Percentiles rank a stretch among this genome's conserved stretches.
These are phyloP conservation scores for Oikopleura vanhoeffeni DNA, from an alignment of 23 tunicate genomes.

Conservation along the genomic window DNA sequence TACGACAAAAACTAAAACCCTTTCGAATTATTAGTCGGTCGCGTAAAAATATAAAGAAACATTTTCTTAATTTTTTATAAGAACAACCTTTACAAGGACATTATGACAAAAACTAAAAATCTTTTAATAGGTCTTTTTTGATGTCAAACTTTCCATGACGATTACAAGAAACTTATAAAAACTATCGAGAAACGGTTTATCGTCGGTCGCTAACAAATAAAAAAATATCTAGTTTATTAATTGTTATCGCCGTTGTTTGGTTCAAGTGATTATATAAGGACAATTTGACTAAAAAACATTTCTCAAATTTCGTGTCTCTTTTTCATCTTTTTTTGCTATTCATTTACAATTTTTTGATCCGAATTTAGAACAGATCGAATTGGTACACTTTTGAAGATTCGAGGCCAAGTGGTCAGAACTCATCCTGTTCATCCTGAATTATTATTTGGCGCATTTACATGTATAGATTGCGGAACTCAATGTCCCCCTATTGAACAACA, in stretches of 20 bases:
- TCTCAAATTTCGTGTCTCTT: neutral
- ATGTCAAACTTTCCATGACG: no score
- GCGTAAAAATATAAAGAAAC: no score
- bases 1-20: no score
- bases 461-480: constrained; percentile 61
- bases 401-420: constrained; percentile 93
- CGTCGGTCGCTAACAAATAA: no score
- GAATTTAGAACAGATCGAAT: constrained; percentile 43
- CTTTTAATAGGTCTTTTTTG: no score
- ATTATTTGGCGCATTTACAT: constrained; percentile 53
- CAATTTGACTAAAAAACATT: neutral
- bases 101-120: no score
- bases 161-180: no score
- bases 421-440: constrained; percentile 98
- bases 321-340: neutral
- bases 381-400: constrained; percentile 62
- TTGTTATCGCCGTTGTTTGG: neutral
- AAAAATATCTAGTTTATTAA: no score
- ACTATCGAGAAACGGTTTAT: no score
- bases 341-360: constrained; percentile 32
- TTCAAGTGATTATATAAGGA: neutral
- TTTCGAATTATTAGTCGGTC: no score
- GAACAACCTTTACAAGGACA: no score
- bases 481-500: constrained; percentile 80
- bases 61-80: no score